phyloP scores from a whole-genome alignment of 2,888 invertebrate genomes.

The Lithophane socia region DNA sequence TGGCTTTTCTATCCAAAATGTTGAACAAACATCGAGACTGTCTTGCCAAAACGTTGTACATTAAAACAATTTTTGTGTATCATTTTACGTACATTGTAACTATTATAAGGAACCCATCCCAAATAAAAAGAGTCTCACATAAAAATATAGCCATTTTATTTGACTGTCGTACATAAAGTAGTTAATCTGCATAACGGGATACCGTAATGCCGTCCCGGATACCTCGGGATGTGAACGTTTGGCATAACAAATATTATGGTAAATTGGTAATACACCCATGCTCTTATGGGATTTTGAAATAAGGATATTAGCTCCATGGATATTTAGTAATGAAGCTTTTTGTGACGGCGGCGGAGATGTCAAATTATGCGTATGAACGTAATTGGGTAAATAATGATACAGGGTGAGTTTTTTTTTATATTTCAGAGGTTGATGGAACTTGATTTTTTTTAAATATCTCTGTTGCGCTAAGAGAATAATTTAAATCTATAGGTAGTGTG shows the following conservation, averaged over 20 bases:
- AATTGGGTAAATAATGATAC: constrained; percentile 1
- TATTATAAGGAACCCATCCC: constrained; percentile 53
- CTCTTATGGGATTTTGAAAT: constrained; percentile 45
- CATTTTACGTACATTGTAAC: constrained; percentile 10
- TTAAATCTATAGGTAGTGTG: too few relatives aligned
- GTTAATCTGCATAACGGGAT: constrained; percentile 81
- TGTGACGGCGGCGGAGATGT: neutral
- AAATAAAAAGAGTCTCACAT: constrained; percentile 52
- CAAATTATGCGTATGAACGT: constrained; percentile 16
- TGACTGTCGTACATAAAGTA: constrained; percentile 72
- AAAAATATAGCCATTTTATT: constrained; percentile 69
- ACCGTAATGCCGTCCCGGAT: constrained; percentile 35
- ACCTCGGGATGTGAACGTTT: constrained; percentile 65
- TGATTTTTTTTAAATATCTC: neutral
- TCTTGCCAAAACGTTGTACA: neutral
- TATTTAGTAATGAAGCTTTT: constrained; percentile 38
- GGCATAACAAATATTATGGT: constrained; percentile 71
- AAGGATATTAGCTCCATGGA: constrained; percentile 37
- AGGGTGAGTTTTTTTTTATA: neutral
- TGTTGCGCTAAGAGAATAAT: neutral
- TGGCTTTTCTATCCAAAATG: too few relatives aligned
- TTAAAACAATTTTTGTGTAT: neutral
- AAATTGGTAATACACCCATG: constrained; percentile 50
- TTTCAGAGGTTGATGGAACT: too few relatives aligned
- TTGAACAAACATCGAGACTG: neutral